Evolutionary conservation across 2,797 vertebrate genomes (phyloP), one percentile per base, ranked within the genome.

Genomic region (Dicrostonyx torquatus): DNA sequence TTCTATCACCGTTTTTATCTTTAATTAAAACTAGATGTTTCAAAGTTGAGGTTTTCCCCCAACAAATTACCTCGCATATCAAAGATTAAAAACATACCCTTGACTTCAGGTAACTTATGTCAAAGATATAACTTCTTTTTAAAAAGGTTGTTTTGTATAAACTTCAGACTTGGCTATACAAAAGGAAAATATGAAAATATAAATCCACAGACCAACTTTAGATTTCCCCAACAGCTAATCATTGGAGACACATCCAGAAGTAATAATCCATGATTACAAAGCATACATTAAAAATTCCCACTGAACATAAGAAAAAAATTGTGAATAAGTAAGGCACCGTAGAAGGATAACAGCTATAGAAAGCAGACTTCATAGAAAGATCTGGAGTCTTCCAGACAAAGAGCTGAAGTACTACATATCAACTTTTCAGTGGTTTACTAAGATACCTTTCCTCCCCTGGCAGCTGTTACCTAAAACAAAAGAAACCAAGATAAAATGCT

Each of bases 221-320:
- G 37, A 82, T n/a, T 88, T 40, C 13, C 93, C 53, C 76, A 50
- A 91, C 2, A 93, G 40, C 48, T 95, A 87, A 64, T n/a, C 26
- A 50, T 84, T 5, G 37, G 83, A 62, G 37, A 58, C 62, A 93
- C 20, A 34, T 77, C 88, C 24, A 94, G 83, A 64, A 96, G 80
- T 77, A 90, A 95, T n/a, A 87, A 58, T 85, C 12, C 95, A 83
- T 90, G 79, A 64, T 94, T 91, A 91, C n/a, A 90, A 11, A 95
- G 76, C 91, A 94, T 66, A 96, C 45, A 93, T 75, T 15, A 82
- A 95, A 94, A 96, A 82, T 75, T 72, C n/a, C 77, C 64, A 72
- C 7, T 60, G 48, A 94, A 89, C 94, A 77, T 93, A 96, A 96
- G 53, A 94, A 97, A 96, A 93, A 95, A 80, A 95, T n/a, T 93